Percentiles rank a stretch among this genome's conserved stretches.
Conservation (phyloP, 2,888 invertebrate genomes). For the Leptogaster cylindrica region DNA sequence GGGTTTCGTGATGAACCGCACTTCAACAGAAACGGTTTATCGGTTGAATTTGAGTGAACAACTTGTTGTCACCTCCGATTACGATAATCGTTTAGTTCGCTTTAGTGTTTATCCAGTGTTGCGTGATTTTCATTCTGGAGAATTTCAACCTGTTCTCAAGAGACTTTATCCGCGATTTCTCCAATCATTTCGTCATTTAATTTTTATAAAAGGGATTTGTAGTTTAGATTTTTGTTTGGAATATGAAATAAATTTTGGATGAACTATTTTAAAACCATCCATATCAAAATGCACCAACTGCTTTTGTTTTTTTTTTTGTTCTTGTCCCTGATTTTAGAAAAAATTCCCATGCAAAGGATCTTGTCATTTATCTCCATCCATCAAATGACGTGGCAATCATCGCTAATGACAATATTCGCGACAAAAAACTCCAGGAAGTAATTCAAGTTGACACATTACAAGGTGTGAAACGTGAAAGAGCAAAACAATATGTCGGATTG, state of each 20-base stretch:
- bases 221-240: no score
- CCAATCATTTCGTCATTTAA: no score
- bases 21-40: slow-evolving; percentile 46
- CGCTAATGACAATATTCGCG: background rate
- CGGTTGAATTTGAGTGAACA: slow-evolving; percentile 44
- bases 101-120: slow-evolving; percentile 47
- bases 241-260: no score
- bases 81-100: slow-evolving; percentile 48
- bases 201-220: no score
- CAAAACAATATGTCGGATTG: background rate
- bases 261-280: no score
- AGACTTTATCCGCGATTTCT: no score
- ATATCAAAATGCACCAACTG: no score
- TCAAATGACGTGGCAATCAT: background rate
- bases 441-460: slow-evolving; percentile 19
- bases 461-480: slow-evolving; percentile 15
- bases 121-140: slow-evolving; percentile 44
- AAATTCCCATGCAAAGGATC: background rate
- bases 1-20: background rate
- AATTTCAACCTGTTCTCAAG: no score
- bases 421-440: background rate
- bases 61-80: slow-evolving; percentile 48
- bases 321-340: slow-evolving; percentile 1
- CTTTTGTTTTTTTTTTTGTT: background rate
- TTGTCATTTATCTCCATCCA: background rate